phyloP scores from a whole-genome alignment of 2,888 invertebrate genomes.

The Ariolimax columbianus region DNA sequence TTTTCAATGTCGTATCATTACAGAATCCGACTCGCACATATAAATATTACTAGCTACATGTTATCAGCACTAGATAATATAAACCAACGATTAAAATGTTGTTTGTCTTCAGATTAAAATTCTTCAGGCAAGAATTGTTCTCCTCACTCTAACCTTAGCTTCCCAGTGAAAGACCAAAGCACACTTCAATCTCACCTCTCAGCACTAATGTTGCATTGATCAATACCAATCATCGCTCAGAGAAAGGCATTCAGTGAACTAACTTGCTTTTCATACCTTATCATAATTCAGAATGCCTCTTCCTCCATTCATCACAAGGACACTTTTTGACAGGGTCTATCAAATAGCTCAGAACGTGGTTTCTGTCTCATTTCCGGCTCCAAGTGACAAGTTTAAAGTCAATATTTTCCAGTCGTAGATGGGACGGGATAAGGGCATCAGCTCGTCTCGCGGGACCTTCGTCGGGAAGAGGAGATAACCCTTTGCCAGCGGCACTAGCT shows the following conservation, averaged over 20 bases:
- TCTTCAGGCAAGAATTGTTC: not conserved
- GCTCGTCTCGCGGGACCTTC: conserved; percentile 25
- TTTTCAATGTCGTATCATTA: too few relatives aligned
- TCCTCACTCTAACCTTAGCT: not conserved
- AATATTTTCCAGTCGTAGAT: conserved; percentile 49
- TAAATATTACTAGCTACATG: too few relatives aligned
- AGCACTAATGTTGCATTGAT: not conserved
- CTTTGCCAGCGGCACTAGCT: conserved; percentile 38
- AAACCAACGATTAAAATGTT: too few relatives aligned
- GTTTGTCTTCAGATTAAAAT: too few relatives aligned
- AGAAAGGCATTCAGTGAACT: conserved; percentile 18
- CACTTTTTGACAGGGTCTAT: conserved; percentile 34
- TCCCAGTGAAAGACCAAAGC: not conserved
- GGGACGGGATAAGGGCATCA: conserved; percentile 1
- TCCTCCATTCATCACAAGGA: conserved; percentile 20
- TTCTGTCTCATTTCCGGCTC: conserved; percentile 53
- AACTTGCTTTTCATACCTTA: conserved; percentile 44
- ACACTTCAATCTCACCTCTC: not conserved
- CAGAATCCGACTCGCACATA: too few relatives aligned
- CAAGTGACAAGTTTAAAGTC: conserved; percentile 51
- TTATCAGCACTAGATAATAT: too few relatives aligned
- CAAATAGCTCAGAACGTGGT: conserved; percentile 45
- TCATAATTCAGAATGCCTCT: conserved; percentile 40
- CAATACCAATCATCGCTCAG: conserved; percentile 24
- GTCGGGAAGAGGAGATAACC: conserved; percentile 32